phyloP scores from a whole-genome alignment of 2,113 vertebrate genomes.

The Mola mola region DNA sequence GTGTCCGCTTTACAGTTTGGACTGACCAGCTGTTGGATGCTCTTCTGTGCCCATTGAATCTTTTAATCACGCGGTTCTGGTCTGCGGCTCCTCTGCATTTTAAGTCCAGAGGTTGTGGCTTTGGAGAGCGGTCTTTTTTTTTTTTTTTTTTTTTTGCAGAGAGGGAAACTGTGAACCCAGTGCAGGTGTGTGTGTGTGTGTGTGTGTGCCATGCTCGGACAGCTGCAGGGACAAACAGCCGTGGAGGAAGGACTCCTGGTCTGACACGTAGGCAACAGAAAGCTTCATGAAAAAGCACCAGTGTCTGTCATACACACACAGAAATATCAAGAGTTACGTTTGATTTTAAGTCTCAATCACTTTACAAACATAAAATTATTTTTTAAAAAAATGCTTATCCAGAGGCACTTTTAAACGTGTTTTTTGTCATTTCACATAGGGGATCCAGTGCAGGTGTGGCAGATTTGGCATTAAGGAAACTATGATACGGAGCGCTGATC shows the following conservation, averaged over 20 bases:
- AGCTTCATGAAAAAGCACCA: conserved; percentile 4
- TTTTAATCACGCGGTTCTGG: too few relatives aligned
- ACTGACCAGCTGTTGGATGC: conserved; percentile 67
- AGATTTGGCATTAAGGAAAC: too few relatives aligned
- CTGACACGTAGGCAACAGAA: conserved; percentile 60
- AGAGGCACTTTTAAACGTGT: too few relatives aligned
- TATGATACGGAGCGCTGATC: too few relatives aligned
- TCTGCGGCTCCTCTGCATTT: conserved; percentile 63
- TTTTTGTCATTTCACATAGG: too few relatives aligned
- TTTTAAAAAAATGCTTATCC: not conserved
- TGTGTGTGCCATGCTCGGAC: conserved; percentile 14
- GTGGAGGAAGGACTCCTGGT: conserved; percentile 27
- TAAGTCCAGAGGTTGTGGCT: conserved; percentile 60
- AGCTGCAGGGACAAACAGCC: conserved; percentile 43
- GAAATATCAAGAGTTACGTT: not conserved
- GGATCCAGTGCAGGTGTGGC: too few relatives aligned
- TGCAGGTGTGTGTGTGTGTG: conserved; percentile 48
- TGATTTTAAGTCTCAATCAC: not conserved
- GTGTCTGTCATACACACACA: conserved; percentile 24
- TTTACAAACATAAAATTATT: not conserved
- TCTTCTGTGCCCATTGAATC: conserved; percentile 62
- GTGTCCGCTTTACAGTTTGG: conserved; percentile 49
- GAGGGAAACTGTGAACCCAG: conserved; percentile 36
- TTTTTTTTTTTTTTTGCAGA: too few relatives aligned
- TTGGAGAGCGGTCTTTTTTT: too few relatives aligned